Evolutionary conservation across 2,113 vertebrate species (phyloP), one percentile per base, ranked within the genome.

Genomic region (Oxyura jamaicensis): DNA sequence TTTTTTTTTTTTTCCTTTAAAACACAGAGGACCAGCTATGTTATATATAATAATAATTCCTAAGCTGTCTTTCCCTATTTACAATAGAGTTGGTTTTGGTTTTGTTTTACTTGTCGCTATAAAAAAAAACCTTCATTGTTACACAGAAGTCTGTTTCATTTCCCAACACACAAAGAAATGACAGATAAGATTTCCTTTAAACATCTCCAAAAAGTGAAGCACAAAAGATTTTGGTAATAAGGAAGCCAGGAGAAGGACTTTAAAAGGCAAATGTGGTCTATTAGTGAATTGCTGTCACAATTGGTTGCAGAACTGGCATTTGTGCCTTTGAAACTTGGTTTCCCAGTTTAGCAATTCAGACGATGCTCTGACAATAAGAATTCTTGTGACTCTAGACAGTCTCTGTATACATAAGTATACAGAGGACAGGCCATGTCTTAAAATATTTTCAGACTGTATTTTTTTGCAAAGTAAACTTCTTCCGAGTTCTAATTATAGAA

Each of bases 1-100:
- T 56, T 15, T 39, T 26, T 71, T 52, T 88, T 74, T 79, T 7
- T 52, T 87, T 39, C 7, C 25, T 35, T 7, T 59, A 35, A 75
- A 59, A 8, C 46, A 55, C 8, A 69, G 55, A 62, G 18, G 9
- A 50, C 18, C 29, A 39, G 15, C n/a, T 83, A 3, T 42, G 28
- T 15, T 53, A 14, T 4, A 20, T 7, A 1, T 35, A 44, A 62
- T 8, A 50, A 13, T 67, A 81, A 42, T 81, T 81, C 71, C n/a
- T 46, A 46, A 42, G 20, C 35, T 20, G 59, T 22, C 33, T 83
- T 68, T 36, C 6, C 7, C 6, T 71, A 4, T 33, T 68, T 76
- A 16, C 20, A 56, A 4, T 15, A 56, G 5, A 44, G 7, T 31
- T 39, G 1, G 3, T n/a, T 87, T 65, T 3, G 9, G 0, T 69